phyloP scores from a whole-genome alignment of 1,140 invertebrate species.

The Tetragnatha versicolor region DNA sequence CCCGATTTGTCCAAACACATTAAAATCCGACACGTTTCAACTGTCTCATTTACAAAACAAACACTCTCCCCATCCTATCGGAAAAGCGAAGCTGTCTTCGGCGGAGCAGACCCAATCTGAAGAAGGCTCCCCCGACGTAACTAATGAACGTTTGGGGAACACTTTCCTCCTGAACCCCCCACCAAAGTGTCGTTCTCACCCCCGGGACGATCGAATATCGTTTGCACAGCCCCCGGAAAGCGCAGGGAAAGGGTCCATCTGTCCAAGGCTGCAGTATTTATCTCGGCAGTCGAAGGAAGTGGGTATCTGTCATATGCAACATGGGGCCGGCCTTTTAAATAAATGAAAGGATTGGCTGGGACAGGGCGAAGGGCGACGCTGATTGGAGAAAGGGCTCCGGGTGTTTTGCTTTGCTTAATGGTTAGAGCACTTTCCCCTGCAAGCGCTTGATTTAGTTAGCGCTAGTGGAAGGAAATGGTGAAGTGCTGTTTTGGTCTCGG shows the following conservation, averaged over 20 bases:
- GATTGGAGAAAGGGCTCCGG: background rate
- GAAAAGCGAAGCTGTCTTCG: too few relatives aligned
- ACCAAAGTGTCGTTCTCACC: background rate
- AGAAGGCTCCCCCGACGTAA: background rate
- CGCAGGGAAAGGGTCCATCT: background rate
- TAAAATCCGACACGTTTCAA: too few relatives aligned
- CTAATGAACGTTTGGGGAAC: conserved; percentile 5
- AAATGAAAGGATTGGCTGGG: conserved; percentile 7
- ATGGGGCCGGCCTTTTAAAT: conserved; percentile 20
- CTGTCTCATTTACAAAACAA: too few relatives aligned
- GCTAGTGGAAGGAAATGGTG: too few relatives aligned
- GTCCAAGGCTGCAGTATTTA: background rate
- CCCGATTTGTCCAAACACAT: too few relatives aligned
- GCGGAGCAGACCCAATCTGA: too few relatives aligned
- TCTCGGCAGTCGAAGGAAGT: background rate
- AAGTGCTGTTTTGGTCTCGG: too few relatives aligned
- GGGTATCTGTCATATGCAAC: background rate
- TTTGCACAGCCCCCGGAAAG: background rate
- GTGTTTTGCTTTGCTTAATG: background rate
- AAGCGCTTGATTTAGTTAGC: too few relatives aligned
- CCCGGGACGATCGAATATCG: background rate
- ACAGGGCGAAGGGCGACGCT: background rate
- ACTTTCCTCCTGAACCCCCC: background rate
- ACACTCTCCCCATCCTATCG: too few relatives aligned
- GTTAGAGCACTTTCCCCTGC: background rate